Evolutionary conservation across 2,797 vertebrate genomes (phyloP).

Genomic region (Sebastes itinus): DNA sequence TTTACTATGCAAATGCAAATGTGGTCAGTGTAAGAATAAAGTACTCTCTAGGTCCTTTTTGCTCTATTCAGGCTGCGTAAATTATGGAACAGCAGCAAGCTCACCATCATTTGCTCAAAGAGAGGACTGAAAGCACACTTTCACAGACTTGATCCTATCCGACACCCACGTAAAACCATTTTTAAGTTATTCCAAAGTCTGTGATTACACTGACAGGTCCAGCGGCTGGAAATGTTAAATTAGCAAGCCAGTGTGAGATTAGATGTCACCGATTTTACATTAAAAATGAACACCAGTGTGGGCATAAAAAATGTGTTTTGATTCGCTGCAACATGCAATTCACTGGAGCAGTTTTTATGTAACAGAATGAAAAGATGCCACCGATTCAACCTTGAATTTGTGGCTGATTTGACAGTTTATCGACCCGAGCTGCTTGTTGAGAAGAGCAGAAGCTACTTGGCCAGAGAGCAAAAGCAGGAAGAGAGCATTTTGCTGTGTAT

Average conservation of each 20-base stretch:
- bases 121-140: neutral
- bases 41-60: neutral
- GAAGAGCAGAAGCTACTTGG: slow-evolving; percentile 15
- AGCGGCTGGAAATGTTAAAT: slow-evolving; percentile 42
- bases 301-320: slow-evolving; percentile 17
- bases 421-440: slow-evolving; percentile 8
- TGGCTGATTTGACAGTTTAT: slow-evolving; percentile 40
- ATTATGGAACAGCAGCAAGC: slow-evolving; percentile 34
- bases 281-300: slow-evolving; percentile 34
- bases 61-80: slow-evolving; percentile 20
- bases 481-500: slow-evolving; percentile 24
- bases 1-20: neutral
- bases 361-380: slow-evolving; percentile 19
- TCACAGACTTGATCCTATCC: slow-evolving; percentile 4
- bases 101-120: slow-evolving; percentile 16
- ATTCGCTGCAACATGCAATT: slow-evolving; percentile 7
- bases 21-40: neutral
- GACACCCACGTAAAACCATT: slow-evolving; percentile 24
- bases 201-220: slow-evolving; percentile 38
- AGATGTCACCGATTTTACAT: slow-evolving; percentile 31
- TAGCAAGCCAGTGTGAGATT: slow-evolving; percentile 21
- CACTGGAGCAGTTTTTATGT: slow-evolving; percentile 9
- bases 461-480: slow-evolving; percentile 15
- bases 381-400: slow-evolving; percentile 16
- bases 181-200: slow-evolving; percentile 44